These are phyloP conservation scores for Pygathrix nemaeus DNA, from an alignment of 2,113 vertebrate genomes.

Conservation along the genomic window DNA sequence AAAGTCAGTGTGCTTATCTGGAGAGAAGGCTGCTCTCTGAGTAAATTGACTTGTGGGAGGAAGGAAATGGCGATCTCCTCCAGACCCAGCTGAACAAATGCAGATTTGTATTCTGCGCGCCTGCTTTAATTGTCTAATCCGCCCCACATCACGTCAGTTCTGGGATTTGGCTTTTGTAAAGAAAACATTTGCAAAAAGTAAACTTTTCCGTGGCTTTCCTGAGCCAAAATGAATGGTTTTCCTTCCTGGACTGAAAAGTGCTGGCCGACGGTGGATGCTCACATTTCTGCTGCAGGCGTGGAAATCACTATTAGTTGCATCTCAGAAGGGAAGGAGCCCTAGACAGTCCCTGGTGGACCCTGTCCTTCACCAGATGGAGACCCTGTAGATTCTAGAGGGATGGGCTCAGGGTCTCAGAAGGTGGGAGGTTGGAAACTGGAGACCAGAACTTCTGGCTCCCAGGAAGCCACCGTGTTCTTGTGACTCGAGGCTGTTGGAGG, in stretches of 20 bases:
- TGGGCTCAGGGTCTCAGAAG: background rate
- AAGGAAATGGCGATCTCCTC: constrained; percentile 78
- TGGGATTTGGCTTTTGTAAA: constrained; percentile 48
- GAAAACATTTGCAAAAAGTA: constrained; percentile 72
- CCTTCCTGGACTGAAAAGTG: background rate
- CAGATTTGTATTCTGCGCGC: constrained; percentile 81
- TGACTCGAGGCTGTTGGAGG: background rate
- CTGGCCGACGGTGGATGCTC: background rate
- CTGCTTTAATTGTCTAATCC: constrained; percentile 80
- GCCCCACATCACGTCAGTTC: background rate
- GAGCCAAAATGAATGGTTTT: background rate
- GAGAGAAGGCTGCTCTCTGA: constrained; percentile 78
- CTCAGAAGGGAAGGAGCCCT: background rate
- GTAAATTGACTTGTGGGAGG: constrained; percentile 86
- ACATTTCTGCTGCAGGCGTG: fast-evolving
- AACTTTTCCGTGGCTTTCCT: constrained; percentile 31
- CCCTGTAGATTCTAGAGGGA: background rate
- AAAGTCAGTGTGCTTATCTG: constrained; percentile 92
- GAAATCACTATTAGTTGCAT: fast-evolving
- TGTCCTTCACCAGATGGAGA: background rate
- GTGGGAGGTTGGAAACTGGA: background rate
- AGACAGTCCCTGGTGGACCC: background rate
- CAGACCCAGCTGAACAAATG: constrained; percentile 84
- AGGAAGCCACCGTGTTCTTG: background rate
- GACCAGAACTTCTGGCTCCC: background rate